phyloP scores from a whole-genome alignment of 2,888 invertebrate species.

The Nycteola revayana region DNA sequence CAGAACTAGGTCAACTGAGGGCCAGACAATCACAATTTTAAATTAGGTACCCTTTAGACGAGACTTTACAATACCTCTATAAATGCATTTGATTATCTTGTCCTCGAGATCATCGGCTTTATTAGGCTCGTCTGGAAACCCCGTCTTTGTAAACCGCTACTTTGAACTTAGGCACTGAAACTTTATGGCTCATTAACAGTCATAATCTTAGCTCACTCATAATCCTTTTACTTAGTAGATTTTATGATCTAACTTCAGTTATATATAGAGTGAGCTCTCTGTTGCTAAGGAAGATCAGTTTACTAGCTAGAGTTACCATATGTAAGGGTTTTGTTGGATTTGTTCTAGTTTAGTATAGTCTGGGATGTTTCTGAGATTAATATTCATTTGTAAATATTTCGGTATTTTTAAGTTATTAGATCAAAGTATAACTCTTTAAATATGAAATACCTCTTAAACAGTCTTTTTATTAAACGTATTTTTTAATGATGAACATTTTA shows the following conservation, averaged over 20 bases:
- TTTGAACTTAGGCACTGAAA: slow-evolving; percentile 7
- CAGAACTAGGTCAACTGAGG: slow-evolving; percentile 71
- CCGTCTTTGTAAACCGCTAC: neutral
- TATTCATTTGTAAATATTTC: too few relatives aligned
- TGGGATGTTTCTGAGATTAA: too few relatives aligned
- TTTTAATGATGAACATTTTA: too few relatives aligned
- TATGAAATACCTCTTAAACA: too few relatives aligned
- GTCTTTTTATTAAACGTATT: too few relatives aligned
- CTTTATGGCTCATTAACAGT: slow-evolving; percentile 29
- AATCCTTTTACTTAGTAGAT: slow-evolving; percentile 18
- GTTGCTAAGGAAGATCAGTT: too few relatives aligned
- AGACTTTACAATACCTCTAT: slow-evolving; percentile 43
- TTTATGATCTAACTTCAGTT: slow-evolving; percentile 21
- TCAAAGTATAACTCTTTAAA: too few relatives aligned
- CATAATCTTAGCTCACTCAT: slow-evolving; percentile 24
- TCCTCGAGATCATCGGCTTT: slow-evolving; percentile 21
- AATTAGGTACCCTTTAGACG: slow-evolving; percentile 61
- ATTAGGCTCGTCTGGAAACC: slow-evolving; percentile 27
- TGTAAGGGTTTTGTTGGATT: too few relatives aligned
- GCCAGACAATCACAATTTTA: slow-evolving; percentile 78
- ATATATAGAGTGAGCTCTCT: too few relatives aligned
- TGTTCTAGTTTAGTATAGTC: too few relatives aligned
- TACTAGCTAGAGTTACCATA: too few relatives aligned
- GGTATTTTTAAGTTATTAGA: too few relatives aligned
- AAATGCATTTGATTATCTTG: slow-evolving; percentile 45